These are phyloP conservation scores for Phlogophora meticulosa DNA, from an alignment of 2,888 invertebrate species.

Conservation along the genomic window DNA sequence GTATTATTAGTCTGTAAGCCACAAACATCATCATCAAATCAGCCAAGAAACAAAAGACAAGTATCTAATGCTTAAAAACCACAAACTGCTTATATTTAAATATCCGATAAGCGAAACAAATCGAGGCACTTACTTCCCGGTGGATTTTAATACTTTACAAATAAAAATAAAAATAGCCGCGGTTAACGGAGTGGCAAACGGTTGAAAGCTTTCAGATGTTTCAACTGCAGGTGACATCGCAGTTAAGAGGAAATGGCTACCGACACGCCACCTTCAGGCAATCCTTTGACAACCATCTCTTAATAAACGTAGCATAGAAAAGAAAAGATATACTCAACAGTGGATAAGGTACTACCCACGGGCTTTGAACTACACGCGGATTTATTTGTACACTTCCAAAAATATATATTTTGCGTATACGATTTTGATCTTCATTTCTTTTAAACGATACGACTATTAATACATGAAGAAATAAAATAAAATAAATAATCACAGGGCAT, in stretches of 20 bases:
- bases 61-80: not conserved
- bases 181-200: slow-evolving; percentile 82
- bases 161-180: slow-evolving; percentile 69
- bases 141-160: slow-evolving; percentile 58
- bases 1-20: no score
- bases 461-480: no score
- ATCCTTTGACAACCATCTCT: slow-evolving; percentile 54
- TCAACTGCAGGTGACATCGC: slow-evolving; percentile 78
- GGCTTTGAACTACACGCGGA: not conserved
- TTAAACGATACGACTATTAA: no score
- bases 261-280: slow-evolving; percentile 71
- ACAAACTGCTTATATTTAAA: slow-evolving; percentile 9
- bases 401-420: not conserved
- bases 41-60: no score
- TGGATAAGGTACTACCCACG: slow-evolving; percentile 11
- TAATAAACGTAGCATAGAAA: slow-evolving; percentile 52
- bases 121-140: slow-evolving; percentile 47
- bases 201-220: slow-evolving; percentile 85
- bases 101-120: slow-evolving; percentile 27
- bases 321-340: slow-evolving; percentile 41
- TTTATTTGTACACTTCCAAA: not conserved
- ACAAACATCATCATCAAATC: no score
- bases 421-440: no score
- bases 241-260: slow-evolving; percentile 76
- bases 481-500: no score